Conservation (phyloP, 2,113 vertebrate genomes). For the Colaptes auratus region DNA sequence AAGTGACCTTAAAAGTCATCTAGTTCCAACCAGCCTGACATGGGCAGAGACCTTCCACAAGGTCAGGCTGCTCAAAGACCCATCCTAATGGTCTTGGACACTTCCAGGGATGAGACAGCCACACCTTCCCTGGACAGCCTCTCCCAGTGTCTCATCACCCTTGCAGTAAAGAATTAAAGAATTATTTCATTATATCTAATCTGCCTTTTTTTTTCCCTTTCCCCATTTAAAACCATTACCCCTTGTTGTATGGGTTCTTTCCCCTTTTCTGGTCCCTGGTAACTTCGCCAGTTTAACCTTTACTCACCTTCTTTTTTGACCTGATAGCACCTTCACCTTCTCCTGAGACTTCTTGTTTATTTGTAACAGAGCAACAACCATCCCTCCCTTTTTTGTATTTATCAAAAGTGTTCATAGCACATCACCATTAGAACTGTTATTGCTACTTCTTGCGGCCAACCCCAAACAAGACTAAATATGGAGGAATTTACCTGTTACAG, state of each 20-base stretch:
- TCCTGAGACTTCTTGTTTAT: background rate
- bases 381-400: background rate
- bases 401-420: background rate
- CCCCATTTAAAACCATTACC: background rate
- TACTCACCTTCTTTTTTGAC: background rate
- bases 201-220: too few species aligned
- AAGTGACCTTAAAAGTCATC: too few species aligned
- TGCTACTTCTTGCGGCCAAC: background rate
- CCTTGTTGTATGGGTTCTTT: accelerated
- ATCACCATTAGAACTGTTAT: background rate
- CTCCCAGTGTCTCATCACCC: too few species aligned
- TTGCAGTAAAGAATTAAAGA: too few species aligned
- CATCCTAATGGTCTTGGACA: background rate
- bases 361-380: background rate
- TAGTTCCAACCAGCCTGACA: too few species aligned
- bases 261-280: background rate
- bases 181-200: too few species aligned
- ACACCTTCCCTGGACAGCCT: too few species aligned
- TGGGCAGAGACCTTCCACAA: too few species aligned
- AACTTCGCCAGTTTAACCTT: background rate
- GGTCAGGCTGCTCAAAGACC: too few species aligned
- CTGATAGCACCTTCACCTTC: background rate
- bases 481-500: background rate
- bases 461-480: background rate
- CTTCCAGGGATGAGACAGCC: too few species aligned